phyloP scores from a whole-genome alignment of 2,797 vertebrate species.

The Enoplosus armatus region DNA sequence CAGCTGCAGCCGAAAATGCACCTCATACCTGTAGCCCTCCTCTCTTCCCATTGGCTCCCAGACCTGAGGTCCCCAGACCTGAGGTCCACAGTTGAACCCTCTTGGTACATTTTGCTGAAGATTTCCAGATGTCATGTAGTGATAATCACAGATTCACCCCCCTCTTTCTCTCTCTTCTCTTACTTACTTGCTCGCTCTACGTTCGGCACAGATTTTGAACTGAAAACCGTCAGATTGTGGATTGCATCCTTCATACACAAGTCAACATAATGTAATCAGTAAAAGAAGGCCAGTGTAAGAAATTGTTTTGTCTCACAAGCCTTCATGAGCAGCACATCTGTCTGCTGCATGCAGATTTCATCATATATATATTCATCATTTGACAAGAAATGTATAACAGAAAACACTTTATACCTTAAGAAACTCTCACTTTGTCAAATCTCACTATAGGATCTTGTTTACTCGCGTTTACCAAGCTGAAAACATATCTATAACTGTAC shows the following conservation, averaged over 20 bases:
- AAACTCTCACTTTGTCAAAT: constrained; percentile 45
- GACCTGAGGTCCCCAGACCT: constrained; percentile 6
- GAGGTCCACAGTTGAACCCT: not conserved
- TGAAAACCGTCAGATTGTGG: constrained; percentile 24
- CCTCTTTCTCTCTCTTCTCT: constrained; percentile 10
- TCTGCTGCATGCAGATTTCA: constrained; percentile 47
- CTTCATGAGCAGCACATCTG: constrained; percentile 27
- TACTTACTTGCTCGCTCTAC: constrained; percentile 11
- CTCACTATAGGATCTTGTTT: constrained; percentile 40
- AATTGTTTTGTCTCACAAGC: constrained; percentile 20
- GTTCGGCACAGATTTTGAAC: constrained; percentile 43
- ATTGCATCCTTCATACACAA: constrained; percentile 23
- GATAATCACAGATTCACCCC: constrained; percentile 24
- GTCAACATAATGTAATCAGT: constrained; percentile 20
- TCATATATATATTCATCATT: constrained; percentile 34
- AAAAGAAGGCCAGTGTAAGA: constrained; percentile 14
- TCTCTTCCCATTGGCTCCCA: constrained; percentile 20
- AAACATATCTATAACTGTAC: constrained; percentile 61
- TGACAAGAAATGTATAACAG: constrained; percentile 49
- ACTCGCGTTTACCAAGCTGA: constrained; percentile 45
- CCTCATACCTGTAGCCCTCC: not conserved
- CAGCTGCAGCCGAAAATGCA: too few species aligned
- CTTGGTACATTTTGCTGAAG: constrained; percentile 36
- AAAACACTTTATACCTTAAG: constrained; percentile 60
- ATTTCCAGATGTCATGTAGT: constrained; percentile 59